phyloP scores from a whole-genome alignment of 2,888 invertebrate genomes.

The Platycnemis pennipes region DNA sequence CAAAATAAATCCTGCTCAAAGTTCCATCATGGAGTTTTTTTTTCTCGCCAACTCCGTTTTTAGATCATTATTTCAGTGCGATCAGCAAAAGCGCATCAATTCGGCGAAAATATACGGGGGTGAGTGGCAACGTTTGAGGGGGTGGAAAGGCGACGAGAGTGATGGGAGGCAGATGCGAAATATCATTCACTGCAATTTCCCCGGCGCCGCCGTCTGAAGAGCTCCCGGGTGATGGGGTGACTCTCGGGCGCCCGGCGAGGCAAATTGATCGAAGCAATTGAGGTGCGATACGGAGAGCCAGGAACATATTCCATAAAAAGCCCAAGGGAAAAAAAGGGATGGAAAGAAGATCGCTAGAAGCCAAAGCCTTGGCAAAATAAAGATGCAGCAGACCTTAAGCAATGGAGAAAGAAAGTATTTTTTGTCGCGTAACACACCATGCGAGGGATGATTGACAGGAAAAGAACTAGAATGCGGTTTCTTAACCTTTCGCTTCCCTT shows the following conservation, averaged over 20 bases:
- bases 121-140: background rate
- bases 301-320: too few species aligned
- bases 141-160: background rate
- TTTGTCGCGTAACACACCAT: too few species aligned
- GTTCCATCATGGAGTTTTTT: too few species aligned
- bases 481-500: background rate
- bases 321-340: too few species aligned
- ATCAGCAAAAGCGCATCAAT: background rate
- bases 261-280: background rate
- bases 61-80: background rate
- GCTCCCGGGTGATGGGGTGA: background rate
- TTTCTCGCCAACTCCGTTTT: background rate
- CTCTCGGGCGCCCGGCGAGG: background rate
- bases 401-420: too few species aligned
- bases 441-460: background rate
- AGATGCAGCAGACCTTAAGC: background rate
- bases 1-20: too few species aligned
- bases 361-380: too few species aligned
- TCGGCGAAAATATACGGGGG: background rate
- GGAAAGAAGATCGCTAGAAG: too few species aligned
- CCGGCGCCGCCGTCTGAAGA: background rate
- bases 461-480: background rate
- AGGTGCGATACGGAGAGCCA: too few species aligned
- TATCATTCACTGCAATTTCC: background rate
- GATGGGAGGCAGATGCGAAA: constrained; percentile 9